Evolutionary conservation across 2,797 vertebrate genomes (phyloP).

Genomic region (Garrulus glandarius): DNA sequence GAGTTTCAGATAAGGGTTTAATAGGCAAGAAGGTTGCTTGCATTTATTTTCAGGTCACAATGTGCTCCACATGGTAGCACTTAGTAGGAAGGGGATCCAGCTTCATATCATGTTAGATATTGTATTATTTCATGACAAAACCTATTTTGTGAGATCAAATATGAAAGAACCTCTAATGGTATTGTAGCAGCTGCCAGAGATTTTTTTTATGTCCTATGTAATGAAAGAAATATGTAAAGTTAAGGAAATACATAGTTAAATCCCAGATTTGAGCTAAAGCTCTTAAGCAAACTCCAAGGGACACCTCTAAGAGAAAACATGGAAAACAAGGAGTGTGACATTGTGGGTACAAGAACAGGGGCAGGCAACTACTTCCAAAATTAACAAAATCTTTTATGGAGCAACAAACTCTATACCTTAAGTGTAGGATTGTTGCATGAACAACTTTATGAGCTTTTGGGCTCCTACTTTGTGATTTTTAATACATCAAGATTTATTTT

Average conservation of each 20-base stretch:
- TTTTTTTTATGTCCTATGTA: neutral
- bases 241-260: neutral
- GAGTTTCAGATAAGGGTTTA: neutral
- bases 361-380: neutral
- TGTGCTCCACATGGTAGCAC: neutral
- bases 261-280: neutral
- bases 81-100: neutral
- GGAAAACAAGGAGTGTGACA: neutral
- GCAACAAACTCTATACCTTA: neutral
- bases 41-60: neutral
- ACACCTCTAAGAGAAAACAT: neutral
- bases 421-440: neutral
- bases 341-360: neutral
- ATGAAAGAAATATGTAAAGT: neutral
- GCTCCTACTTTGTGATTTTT: neutral
- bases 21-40: neutral
- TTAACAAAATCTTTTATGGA: neutral
- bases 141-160: neutral
- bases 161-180: neutral
- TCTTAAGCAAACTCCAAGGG: neutral
- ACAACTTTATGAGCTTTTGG: neutral
- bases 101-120: neutral
- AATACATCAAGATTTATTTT: neutral
- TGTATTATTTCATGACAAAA: neutral
- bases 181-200: neutral